Base-by-base conservation (phyloP, 1,140 invertebrate genomes). In the Zophobas atratus region DNA sequence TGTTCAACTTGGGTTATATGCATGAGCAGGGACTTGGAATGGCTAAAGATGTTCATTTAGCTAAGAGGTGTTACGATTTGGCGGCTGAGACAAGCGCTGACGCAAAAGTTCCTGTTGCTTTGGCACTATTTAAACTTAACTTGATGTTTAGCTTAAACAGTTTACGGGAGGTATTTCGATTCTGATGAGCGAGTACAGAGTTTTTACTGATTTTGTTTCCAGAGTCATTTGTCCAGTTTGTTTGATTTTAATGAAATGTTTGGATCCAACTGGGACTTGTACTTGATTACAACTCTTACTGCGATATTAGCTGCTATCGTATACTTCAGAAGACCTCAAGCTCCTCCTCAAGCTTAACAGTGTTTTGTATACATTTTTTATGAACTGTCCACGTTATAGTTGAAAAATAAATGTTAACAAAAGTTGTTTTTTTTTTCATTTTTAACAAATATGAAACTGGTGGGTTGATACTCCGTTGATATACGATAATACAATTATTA, bases 1-100 rank as follows among this genome's bases (percentile, higher is more conserved):
- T 99, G 93, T 99, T 99, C 85, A 99, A 99, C 89, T 90, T 99
- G 55, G 98, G 97, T 1, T 99, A 99, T 85, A 99, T 99, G 98
- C 98, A 99, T 87, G 98, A 99, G 88, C 94, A 96, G 83, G 98
- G 98, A 0, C 89, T 99, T 32, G 98, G 98, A 2, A 93, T 99
- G 87, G 89, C 91, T 1, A 89, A 90, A 77, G 94, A 96, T 87
- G 91, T 93, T 81, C 93, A 96, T 87, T 86, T 96, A 41, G 94
- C 94, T 1, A 96, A 96, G 86, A 90, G 98, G 55, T 98, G 96
- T 86, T 99, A 99, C 87, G 98, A 99, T 89, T 92, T 96, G 85
- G 98, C 98, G 0, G 96, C 97, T 0, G 98, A 99, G 86, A 96
- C 97, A 0, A 96, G 94, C 87, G 89, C 92, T 0, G 98, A 99